These are phyloP conservation scores for Dipus sagitta DNA, from an alignment of 2,797 vertebrate genomes.

Conservation along the genomic window DNA sequence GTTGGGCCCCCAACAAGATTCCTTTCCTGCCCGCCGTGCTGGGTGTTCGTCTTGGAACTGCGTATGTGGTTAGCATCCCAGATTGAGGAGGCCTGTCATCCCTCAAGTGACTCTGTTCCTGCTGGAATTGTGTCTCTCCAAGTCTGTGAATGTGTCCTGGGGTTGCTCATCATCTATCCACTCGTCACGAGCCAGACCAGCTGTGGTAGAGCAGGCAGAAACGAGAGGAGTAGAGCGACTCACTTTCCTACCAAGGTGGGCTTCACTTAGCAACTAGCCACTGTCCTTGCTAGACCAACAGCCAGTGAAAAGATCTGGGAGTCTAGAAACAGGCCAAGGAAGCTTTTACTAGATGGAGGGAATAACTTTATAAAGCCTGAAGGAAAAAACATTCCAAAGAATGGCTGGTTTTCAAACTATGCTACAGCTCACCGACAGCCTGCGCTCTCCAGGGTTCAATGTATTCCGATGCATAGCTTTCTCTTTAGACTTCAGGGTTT, in stretches of 20 bases:
- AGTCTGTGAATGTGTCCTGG: neutral
- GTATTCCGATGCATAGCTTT: neutral
- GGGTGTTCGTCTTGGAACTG: neutral
- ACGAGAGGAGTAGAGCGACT: neutral
- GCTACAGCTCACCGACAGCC: neutral
- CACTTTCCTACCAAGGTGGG: neutral
- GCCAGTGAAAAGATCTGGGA: neutral
- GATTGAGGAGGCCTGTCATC: neutral
- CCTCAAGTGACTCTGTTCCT: neutral
- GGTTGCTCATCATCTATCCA: rapidly evolving
- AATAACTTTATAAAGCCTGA: neutral
- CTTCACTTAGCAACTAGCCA: neutral
- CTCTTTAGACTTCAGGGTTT: neutral
- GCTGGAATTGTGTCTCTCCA: neutral
- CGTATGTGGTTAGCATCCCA: neutral
- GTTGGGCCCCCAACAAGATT: neutral
- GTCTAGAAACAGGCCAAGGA: neutral
- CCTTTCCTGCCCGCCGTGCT: neutral
- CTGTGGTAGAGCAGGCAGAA: neutral
- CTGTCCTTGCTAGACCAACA: neutral
- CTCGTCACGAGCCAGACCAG: neutral
- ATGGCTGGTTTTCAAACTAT: neutral
- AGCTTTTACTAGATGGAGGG: neutral
- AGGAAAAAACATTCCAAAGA: too few species aligned
- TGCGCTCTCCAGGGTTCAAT: neutral